Conservation (phyloP, 2,888 invertebrate species). For the Hirtodrosophila confusa region DNA sequence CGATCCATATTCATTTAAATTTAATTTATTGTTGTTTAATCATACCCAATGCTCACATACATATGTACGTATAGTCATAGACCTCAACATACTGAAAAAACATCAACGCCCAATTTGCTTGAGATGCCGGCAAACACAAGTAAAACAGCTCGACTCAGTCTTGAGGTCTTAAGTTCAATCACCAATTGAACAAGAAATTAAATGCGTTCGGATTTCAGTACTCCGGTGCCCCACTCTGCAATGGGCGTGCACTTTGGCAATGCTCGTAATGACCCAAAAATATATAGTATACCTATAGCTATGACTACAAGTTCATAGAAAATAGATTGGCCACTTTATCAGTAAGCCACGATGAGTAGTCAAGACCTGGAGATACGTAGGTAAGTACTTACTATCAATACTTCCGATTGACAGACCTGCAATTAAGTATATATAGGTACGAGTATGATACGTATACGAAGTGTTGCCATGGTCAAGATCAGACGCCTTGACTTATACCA, state of each 20-base stretch:
- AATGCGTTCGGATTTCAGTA: slow-evolving; percentile 45
- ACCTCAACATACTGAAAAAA: slow-evolving; percentile 19
- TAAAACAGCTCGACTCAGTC: slow-evolving; percentile 30
- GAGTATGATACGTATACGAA: slow-evolving; percentile 15
- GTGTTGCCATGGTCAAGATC: slow-evolving; percentile 66
- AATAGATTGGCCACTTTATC: slow-evolving; percentile 46
- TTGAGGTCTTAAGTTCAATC: slow-evolving; percentile 61
- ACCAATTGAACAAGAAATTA: slow-evolving; percentile 61
- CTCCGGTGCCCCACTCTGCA: slow-evolving; percentile 12
- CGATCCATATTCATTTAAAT: slow-evolving; percentile 46
- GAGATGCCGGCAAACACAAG: slow-evolving; percentile 17
- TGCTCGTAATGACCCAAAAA: slow-evolving; percentile 51
- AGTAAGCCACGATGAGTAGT: neutral
- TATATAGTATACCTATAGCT: neutral
- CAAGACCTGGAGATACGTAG: slow-evolving; percentile 3
- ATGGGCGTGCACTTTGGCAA: slow-evolving; percentile 5
- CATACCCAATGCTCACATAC: slow-evolving; percentile 25
- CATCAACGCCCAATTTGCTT: slow-evolving; percentile 22
- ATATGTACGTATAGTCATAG: slow-evolving; percentile 27
- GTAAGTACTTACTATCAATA: slow-evolving; percentile 15
- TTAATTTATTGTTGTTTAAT: slow-evolving; percentile 55
- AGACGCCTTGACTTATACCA: slow-evolving; percentile 34
- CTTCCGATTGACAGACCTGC: slow-evolving; percentile 23
- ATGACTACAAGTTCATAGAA: slow-evolving; percentile 28
- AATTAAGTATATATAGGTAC: neutral